A percentile compares a stretch with the other conserved stretches of the same genome.
These are phyloP conservation scores for Epinephelus fuscoguttatus DNA, from an alignment of 2,113 vertebrate genomes.

Conservation along the genomic window DNA sequence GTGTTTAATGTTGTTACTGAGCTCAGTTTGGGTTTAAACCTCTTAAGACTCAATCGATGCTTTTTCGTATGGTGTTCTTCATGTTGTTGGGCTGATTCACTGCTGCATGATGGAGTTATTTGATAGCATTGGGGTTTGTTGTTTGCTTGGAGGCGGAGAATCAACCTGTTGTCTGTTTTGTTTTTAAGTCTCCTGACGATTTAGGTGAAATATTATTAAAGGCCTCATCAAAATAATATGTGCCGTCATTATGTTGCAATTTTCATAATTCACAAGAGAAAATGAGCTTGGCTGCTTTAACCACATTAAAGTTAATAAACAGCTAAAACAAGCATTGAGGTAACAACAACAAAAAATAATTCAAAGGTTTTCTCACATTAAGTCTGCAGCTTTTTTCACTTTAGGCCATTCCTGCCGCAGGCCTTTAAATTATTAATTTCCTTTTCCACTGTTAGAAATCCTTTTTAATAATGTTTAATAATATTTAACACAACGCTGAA, in stretches of 20 bases:
- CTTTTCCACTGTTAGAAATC: neutral
- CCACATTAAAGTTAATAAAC: neutral
- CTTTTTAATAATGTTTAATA: neutral
- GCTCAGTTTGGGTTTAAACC: neutral
- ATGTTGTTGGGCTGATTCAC: conserved; percentile 1
- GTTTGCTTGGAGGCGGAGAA: neutral
- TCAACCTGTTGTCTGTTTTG: conserved; percentile 34
- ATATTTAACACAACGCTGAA: neutral
- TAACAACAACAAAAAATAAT: neutral
- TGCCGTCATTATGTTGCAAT: neutral
- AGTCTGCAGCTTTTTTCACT: neutral
- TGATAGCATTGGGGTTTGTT: neutral
- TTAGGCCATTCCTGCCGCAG: conserved; percentile 34
- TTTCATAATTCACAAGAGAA: neutral
- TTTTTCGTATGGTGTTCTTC: neutral
- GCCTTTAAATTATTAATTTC: conserved; percentile 23
- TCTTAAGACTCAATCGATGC: conserved; percentile 3
- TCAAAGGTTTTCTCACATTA: neutral
- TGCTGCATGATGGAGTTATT: neutral
- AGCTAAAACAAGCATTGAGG: neutral
- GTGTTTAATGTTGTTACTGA: conserved; percentile 4
- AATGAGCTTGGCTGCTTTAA: neutral
- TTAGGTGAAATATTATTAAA: neutral
- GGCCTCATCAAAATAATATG: neutral
- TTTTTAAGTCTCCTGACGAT: neutral